Percentiles rank a stretch among this genome's conserved stretches.
These are phyloP conservation scores for Sternotherus odoratus DNA, from an alignment of 2,797 vertebrate species.

Conservation along the genomic window DNA sequence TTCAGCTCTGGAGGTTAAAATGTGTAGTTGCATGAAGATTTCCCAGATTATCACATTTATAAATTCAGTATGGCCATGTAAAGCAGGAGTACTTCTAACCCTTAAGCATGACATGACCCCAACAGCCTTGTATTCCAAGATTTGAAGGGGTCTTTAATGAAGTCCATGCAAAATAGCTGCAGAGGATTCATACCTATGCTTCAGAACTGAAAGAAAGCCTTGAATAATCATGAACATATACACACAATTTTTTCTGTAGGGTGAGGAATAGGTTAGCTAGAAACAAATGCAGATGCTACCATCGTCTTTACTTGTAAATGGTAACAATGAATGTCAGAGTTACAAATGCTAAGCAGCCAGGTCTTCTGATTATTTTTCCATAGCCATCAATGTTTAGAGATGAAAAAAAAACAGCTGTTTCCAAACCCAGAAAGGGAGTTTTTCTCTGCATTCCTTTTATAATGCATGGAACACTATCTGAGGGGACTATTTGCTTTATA, in stretches of 20 bases:
- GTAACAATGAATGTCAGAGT: constrained; percentile 37
- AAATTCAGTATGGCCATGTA: background rate
- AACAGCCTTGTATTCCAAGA: background rate
- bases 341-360: background rate
- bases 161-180: constrained; percentile 32
- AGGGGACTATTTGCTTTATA: background rate
- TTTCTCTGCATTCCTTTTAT: background rate
- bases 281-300: constrained; percentile 65
- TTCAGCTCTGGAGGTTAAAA: background rate
- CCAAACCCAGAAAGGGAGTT: background rate
- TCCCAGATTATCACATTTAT: background rate
- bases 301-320: constrained; percentile 45
- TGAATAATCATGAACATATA: constrained; percentile 7
- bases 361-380: background rate
- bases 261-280: constrained; percentile 27
- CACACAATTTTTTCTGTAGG: constrained; percentile 58
- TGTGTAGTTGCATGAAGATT: constrained; percentile 19
- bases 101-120: background rate
- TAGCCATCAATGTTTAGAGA: background rate
- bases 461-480: background rate
- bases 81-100: background rate
- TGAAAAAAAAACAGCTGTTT: background rate
- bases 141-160: constrained; percentile 28
- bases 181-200: background rate
- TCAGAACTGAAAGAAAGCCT: constrained; percentile 23